Evolutionary conservation across 2,797 vertebrate species (phyloP).

Genomic region (Aselliscus stoliczkanus): DNA sequence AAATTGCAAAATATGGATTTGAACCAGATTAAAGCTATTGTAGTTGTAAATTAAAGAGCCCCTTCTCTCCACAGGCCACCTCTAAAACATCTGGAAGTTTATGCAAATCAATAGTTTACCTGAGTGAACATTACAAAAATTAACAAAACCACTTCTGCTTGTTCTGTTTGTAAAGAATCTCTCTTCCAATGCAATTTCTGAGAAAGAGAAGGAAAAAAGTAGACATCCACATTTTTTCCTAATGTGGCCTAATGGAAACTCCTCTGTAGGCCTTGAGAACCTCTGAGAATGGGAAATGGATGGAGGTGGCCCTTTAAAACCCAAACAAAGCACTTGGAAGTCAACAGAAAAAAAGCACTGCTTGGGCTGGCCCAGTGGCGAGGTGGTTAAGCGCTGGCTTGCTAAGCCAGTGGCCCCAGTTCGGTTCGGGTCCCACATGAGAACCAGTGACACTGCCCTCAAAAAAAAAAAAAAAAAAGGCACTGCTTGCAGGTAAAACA

Average conservation of each 20-base stretch:
- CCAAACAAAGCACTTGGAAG: not conserved
- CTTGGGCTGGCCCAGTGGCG: no score
- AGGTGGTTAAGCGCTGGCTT: no score
- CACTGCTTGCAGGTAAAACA: not conserved
- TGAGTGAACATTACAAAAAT: not conserved
- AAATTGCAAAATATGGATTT: not conserved
- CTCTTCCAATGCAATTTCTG: not conserved
- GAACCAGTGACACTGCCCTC: no score
- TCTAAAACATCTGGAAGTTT: not conserved
- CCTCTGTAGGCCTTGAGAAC: not conserved
- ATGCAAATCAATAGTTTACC: slow-evolving; percentile 23
- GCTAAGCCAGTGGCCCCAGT: no score
- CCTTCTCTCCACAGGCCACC: not conserved
- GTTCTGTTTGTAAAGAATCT: not conserved
- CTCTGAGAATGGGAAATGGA: not conserved
- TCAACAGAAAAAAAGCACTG: not conserved
- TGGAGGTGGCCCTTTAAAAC: not conserved
- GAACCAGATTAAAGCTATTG: not conserved
- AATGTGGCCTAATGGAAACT: not conserved
- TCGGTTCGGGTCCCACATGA: no score
- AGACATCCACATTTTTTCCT: not conserved
- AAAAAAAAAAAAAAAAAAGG: not conserved
- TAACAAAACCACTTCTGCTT: not conserved
- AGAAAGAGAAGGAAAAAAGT: not conserved
- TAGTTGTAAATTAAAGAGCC: not conserved